phyloP scores from a whole-genome alignment of 1,140 invertebrate genomes.

The Brachionus calyciflorus region DNA sequence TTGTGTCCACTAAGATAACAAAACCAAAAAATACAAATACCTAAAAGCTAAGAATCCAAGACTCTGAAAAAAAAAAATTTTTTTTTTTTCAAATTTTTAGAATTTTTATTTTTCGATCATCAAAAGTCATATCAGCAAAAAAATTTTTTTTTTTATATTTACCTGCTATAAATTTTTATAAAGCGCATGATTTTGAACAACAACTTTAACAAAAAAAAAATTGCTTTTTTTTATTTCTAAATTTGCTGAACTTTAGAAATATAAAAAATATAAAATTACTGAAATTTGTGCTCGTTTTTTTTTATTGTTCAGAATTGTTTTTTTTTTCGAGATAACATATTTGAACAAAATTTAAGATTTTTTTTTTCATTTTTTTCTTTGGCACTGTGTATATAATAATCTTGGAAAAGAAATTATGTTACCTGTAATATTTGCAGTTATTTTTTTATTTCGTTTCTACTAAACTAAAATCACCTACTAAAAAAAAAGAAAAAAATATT shows the following conservation, averaged over 20 bases:
- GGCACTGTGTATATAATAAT: too few relatives aligned
- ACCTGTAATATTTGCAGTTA: neutral
- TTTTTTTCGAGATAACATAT: constrained; percentile 7
- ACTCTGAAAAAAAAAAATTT: too few relatives aligned
- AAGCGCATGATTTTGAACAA: constrained; percentile 39
- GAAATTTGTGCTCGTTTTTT: constrained; percentile 5
- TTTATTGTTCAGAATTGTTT: neutral
- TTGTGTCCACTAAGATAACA: too few relatives aligned
- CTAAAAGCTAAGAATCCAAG: too few relatives aligned
- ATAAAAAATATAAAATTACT: constrained; percentile 32
- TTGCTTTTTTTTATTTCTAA: neutral
- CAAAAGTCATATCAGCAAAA: neutral
- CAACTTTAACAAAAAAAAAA: too few relatives aligned
- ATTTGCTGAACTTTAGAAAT: constrained; percentile 36
- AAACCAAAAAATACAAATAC: too few relatives aligned
- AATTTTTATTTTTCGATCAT: neutral
- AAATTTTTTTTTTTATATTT: constrained; percentile 2
- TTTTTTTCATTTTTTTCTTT: too few relatives aligned
- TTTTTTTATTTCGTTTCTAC: constrained; percentile 11
- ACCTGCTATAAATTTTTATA: neutral
- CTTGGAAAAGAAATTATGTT: constrained; percentile 11
- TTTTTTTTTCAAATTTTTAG: too few relatives aligned
- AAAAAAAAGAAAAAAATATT: neutral
- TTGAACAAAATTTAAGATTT: too few relatives aligned
- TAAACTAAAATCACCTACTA: constrained; percentile 12